A percentile compares a stretch with the other conserved stretches of the same genome.
Evolutionary conservation across 92 coral and sea anemone genomes (phyloP).

Genomic region (Palythoa grandis): DNA sequence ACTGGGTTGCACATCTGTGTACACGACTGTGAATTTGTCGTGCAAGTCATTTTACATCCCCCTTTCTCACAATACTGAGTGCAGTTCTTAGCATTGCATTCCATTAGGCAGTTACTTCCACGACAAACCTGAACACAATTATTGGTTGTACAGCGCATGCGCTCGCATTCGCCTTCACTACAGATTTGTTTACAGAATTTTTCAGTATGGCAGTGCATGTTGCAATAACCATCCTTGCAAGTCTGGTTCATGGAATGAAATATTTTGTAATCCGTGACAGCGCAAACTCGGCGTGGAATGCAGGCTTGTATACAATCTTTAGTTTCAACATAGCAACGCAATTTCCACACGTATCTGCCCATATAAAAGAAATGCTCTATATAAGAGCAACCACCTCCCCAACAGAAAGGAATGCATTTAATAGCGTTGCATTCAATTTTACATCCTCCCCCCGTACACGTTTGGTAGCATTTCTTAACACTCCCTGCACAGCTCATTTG

Average conservation of each 20-base stretch:
- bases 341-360: constrained; percentile 13
- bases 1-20: constrained; percentile 34
- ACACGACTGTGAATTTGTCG: constrained; percentile 24
- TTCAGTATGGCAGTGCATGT: constrained; percentile 48
- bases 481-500: constrained; percentile 21
- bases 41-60: constrained; percentile 44
- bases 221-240: constrained; percentile 18
- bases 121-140: constrained; percentile 21
- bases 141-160: constrained; percentile 32
- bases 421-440: constrained; percentile 25
- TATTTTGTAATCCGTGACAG: constrained; percentile 38
- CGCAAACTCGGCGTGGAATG: constrained; percentile 19
- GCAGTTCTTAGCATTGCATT: constrained; percentile 43
- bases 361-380: background rate
- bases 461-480: constrained; percentile 37
- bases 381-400: constrained; percentile 42
- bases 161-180: constrained; percentile 9
- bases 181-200: constrained; percentile 28
- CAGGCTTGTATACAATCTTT: constrained; percentile 29
- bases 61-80: constrained; percentile 23
- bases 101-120: constrained; percentile 37
- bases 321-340: constrained; percentile 31
- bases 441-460: constrained; percentile 41
- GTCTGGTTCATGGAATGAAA: constrained; percentile 39
- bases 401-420: constrained; percentile 40